A percentile compares a stretch with the other conserved stretches of the same genome.
These are phyloP conservation scores for Bufo bufo DNA, from an alignment of 2,113 vertebrate species.

Conservation along the genomic window DNA sequence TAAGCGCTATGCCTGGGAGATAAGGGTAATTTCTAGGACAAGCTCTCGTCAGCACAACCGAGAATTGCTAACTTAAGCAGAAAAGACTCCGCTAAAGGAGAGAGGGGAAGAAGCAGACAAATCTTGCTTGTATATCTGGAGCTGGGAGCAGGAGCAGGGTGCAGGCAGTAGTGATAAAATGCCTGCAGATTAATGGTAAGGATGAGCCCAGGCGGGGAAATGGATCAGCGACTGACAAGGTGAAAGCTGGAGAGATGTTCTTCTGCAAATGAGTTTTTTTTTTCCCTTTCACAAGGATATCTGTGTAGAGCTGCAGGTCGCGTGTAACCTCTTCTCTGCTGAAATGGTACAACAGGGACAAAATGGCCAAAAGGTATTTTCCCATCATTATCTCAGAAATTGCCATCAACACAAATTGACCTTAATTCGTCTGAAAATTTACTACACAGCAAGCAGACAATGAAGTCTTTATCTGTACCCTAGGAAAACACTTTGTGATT, in stretches of 20 bases:
- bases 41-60: constrained; percentile 59
- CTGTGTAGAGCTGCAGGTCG: constrained; percentile 14
- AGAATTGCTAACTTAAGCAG: constrained; percentile 60
- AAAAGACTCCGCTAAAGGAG: constrained; percentile 56
- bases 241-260: constrained; percentile 58
- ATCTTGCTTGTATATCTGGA: constrained; percentile 58
- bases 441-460: neutral
- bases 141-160: constrained; percentile 58
- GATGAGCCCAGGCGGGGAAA: constrained; percentile 57
- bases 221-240: constrained; percentile 59
- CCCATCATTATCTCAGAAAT: neutral
- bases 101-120: constrained; percentile 56
- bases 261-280: constrained; percentile 58
- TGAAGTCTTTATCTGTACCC: neutral
- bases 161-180: constrained; percentile 58
- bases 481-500: neutral
- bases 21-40: constrained; percentile 60
- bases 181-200: constrained; percentile 58
- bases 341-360: constrained; percentile 5
- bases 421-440: constrained; percentile 12
- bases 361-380: neutral
- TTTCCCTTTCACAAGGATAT: constrained; percentile 34
- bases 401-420: constrained; percentile 5
- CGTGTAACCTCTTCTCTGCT: constrained; percentile 51
- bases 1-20: constrained; percentile 58